Percentiles rank a stretch among this genome's conserved stretches.
phyloP scores from a whole-genome alignment of 1,140 invertebrate genomes.

The Phenacoccus solenopsis region DNA sequence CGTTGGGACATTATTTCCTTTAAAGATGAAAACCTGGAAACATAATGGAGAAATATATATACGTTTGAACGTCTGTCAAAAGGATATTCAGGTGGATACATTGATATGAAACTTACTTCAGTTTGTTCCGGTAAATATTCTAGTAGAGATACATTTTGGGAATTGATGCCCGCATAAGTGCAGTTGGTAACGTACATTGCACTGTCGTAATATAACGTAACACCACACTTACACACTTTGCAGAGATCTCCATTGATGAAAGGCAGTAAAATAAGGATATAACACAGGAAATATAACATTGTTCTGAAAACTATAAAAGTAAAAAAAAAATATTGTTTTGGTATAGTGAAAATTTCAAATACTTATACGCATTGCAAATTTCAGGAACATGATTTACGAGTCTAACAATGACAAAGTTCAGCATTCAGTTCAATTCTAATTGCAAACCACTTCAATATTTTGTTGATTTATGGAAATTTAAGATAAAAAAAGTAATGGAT shows the following conservation, averaged over 20 bases:
- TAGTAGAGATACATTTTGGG: constrained; percentile 39
- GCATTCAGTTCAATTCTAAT: too few species aligned
- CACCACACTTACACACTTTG: constrained; percentile 34
- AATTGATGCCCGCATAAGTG: constrained; percentile 46
- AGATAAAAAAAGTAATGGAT: too few species aligned
- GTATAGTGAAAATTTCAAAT: too few species aligned
- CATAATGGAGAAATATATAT: constrained; percentile 18
- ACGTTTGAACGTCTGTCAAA: not conserved
- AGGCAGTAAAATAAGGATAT: not conserved
- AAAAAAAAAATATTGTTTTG: too few species aligned
- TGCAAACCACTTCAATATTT: too few species aligned
- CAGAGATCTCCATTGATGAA: not conserved
- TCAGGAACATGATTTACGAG: too few species aligned
- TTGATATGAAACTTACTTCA: constrained; percentile 35
- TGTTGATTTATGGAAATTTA: too few species aligned
- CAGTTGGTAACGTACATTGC: constrained; percentile 58
- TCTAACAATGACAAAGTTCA: too few species aligned
- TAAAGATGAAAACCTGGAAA: constrained; percentile 54
- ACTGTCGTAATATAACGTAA: constrained; percentile 38
- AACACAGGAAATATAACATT: too few species aligned
- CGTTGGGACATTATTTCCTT: constrained; percentile 50
- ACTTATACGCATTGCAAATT: too few species aligned
- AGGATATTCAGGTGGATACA: not conserved
- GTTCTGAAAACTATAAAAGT: too few species aligned
- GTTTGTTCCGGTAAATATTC: constrained; percentile 49